Percentiles rank a stretch among this genome's conserved stretches.
Evolutionary conservation across 1,140 invertebrate species (phyloP).

Genomic region (Arctopsyche grandis): DNA sequence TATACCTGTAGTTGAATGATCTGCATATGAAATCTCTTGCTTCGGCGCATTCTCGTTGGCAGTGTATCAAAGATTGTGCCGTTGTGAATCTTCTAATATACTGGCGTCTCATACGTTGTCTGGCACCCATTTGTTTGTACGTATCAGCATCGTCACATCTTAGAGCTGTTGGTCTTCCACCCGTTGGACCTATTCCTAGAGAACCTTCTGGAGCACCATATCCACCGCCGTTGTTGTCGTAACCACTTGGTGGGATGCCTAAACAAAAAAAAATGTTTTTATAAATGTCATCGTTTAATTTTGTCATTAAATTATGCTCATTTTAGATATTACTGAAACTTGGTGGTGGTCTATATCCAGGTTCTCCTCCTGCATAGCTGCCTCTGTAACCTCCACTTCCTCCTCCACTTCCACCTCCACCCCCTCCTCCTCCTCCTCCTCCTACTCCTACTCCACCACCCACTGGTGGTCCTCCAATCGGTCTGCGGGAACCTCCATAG

Average conservation of each 20-base stretch:
- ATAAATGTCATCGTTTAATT: not conserved
- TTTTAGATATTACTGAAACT: constrained; percentile 24
- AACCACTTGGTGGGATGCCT: constrained; percentile 42
- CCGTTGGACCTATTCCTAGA: constrained; percentile 14
- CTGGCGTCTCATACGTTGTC: constrained; percentile 79
- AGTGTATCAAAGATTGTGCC: constrained; percentile 77
- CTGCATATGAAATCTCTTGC: constrained; percentile 86
- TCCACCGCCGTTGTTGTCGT: constrained; percentile 52
- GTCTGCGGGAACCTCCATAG: constrained; percentile 52
- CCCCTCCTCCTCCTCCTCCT: constrained; percentile 43
- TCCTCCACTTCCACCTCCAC: constrained; percentile 53
- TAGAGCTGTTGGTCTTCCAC: constrained; percentile 61
- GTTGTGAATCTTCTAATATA: constrained; percentile 80
- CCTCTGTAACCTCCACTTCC: constrained; percentile 56
- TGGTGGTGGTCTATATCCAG: constrained; percentile 53
- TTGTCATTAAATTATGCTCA: not conserved
- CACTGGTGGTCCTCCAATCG: constrained; percentile 50
- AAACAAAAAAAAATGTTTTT: not conserved
- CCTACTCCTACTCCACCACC: constrained; percentile 53
- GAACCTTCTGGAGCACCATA: constrained; percentile 38
- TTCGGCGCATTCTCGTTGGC: constrained; percentile 85
- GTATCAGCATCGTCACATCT: constrained; percentile 81
- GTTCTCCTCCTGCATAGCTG: constrained; percentile 50
- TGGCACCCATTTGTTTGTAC: constrained; percentile 80
- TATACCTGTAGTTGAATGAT: constrained; percentile 84